Base-by-base conservation (phyloP, 1,140 invertebrate genomes). In the Cheumatopsyche charites region DNA sequence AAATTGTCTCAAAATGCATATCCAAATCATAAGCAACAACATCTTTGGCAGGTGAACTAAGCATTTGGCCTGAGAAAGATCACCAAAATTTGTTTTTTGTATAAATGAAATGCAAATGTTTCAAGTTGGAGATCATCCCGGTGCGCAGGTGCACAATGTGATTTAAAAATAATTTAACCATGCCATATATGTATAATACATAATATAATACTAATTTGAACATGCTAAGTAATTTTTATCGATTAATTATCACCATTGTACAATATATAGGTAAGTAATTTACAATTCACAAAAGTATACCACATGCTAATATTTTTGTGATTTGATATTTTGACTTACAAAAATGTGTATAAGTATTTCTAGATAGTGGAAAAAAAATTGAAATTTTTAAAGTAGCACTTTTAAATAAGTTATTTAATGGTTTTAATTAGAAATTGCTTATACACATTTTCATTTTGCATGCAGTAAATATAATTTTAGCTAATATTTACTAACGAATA, bases 21-120 rank as follows among this genome's bases (percentile, higher is more conserved):
- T 85, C 83, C 83, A 85, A 85, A 85, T 83, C 82, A 82, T 85
- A 82, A 85, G 81, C 82, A 84, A 84, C 82, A 83, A 83, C 83
- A 84, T 85, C 83, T 84, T 80, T 80, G 83, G 83, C 80, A 84
- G 81, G 84, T 84, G 82, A 80, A 85, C 82, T 81, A 84, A 80
- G 82, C 80, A 83, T 85, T 81, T 80, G 80, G 83, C 83, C 83
- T 85, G 82, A 80, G 75, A 73, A 85, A 84, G 42, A 75, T 75
- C 70, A 72, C 71, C 74, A 75, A 75, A 75, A 72, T 25, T 58
- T 58, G 7, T 55, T 25, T 26, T 58, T 23, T 58, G 55, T 25
- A 25, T 9, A 17, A 17, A 52, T 5, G 19, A 36, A 3, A 36
- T 36, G 9, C 29, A 17, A 17, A 17, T 45, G 43, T 15, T 45